These are phyloP conservation scores for Oegoconia quadripuncta DNA, from an alignment of 2,888 invertebrate species.

Conservation along the genomic window DNA sequence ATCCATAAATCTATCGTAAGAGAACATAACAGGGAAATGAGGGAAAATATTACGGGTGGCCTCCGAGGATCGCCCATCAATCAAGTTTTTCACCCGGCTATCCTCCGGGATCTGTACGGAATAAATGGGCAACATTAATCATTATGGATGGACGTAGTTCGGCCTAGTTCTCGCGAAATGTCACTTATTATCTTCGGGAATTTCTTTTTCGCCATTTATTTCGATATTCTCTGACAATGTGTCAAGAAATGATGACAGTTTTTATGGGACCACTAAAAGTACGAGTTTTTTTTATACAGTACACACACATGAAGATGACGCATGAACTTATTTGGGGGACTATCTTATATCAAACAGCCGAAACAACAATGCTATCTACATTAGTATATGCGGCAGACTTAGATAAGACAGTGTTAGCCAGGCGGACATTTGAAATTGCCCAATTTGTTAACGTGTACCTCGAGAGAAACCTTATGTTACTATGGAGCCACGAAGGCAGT, in stretches of 20 bases:
- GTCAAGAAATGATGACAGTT: constrained; percentile 17
- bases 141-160: constrained; percentile 56
- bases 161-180: constrained; percentile 40
- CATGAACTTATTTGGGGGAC: too few relatives aligned
- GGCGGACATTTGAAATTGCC: too few relatives aligned
- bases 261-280: not conserved
- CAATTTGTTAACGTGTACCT: too few relatives aligned
- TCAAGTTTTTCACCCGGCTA: constrained; percentile 55
- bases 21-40: constrained; percentile 39
- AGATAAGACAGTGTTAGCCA: too few relatives aligned
- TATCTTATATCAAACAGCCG: too few relatives aligned
- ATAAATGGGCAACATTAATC: constrained; percentile 68
- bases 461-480: too few relatives aligned
- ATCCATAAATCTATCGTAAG: constrained; percentile 28
- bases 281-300: not conserved
- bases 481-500: too few relatives aligned
- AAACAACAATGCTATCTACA: too few relatives aligned
- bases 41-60: constrained; percentile 48
- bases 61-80: constrained; percentile 53
- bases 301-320: too few relatives aligned
- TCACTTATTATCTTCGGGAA: constrained; percentile 41
- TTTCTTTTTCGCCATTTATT: constrained; percentile 37
- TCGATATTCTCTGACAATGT: constrained; percentile 31
- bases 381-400: too few relatives aligned
- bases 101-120: constrained; percentile 43